A percentile compares a stretch with the other conserved stretches of the same genome.
phyloP scores from a whole-genome alignment of 2,797 vertebrate species.

The Podargus strigoides region DNA sequence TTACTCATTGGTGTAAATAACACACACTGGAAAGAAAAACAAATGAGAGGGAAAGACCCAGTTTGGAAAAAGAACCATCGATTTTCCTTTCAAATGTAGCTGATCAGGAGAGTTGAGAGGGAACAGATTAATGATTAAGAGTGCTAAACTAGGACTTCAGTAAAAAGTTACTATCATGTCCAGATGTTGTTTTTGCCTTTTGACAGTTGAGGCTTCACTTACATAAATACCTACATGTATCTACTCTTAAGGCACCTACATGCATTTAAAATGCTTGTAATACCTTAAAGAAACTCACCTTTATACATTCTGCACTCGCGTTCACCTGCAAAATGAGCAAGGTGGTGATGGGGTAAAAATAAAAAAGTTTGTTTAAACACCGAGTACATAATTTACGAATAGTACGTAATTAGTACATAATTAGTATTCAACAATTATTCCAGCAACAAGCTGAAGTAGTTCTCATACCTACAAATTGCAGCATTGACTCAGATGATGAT shows the following conservation, averaged over 20 bases:
- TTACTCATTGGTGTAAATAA: not conserved
- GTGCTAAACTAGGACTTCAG: not conserved
- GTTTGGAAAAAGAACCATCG: conserved; percentile 17
- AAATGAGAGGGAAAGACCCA: not conserved
- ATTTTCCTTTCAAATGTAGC: conserved; percentile 39
- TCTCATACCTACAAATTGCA: not conserved
- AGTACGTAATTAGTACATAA: not conserved
- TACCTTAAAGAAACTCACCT: not conserved
- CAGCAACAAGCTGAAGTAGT: not conserved
- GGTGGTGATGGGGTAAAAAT: not conserved
- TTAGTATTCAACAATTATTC: not conserved
- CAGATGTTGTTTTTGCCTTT: not conserved
- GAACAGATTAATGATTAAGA: not conserved
- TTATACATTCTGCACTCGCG: not conserved
- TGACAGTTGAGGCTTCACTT: not conserved
- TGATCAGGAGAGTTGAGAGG: not conserved
- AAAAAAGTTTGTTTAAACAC: not conserved
- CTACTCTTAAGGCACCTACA: not conserved
- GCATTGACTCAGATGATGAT: not conserved
- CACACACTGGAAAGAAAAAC: conserved; percentile 9
- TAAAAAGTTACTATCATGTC: not conserved
- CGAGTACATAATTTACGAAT: not conserved
- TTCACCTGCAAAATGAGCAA: not conserved
- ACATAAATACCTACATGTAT: not conserved
- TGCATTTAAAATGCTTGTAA: not conserved